phyloP scores from a whole-genome alignment of 2,113 vertebrate genomes.

The Murina feae region DNA sequence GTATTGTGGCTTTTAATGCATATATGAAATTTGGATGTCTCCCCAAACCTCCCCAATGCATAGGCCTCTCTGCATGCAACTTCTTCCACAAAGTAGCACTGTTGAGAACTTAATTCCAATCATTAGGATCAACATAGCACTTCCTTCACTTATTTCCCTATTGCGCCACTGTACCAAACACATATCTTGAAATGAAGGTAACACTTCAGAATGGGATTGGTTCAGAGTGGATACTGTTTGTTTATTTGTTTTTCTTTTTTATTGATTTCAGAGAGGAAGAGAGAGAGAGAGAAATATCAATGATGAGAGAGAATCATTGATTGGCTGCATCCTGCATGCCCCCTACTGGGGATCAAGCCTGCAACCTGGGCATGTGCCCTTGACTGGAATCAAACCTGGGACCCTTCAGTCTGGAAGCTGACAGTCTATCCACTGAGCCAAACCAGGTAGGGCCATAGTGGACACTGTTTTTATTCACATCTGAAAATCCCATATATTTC shows the following conservation, averaged over 20 bases:
- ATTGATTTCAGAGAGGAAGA: too few relatives aligned
- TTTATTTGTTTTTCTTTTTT: too few relatives aligned
- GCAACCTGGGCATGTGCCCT: too few relatives aligned
- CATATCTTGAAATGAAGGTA: not conserved
- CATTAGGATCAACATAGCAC: not conserved
- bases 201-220: not conserved
- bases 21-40: rapidly evolving
- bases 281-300: too few relatives aligned
- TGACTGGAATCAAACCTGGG: too few relatives aligned
- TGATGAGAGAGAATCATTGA: too few relatives aligned
- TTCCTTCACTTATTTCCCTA: not conserved
- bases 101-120: not conserved
- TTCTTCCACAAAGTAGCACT: not conserved
- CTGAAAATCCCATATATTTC: not conserved
- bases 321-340: too few relatives aligned
- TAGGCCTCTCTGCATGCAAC: rapidly evolving
- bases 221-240: not conserved
- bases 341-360: too few relatives aligned
- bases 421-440: too few relatives aligned
- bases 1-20: not conserved
- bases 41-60: rapidly evolving
- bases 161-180: not conserved
- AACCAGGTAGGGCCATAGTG: not conserved
- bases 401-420: too few relatives aligned
- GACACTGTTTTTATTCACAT: not conserved